Base-by-base conservation (phyloP, 2,888 invertebrate species). In the Celastrina argiolus region DNA sequence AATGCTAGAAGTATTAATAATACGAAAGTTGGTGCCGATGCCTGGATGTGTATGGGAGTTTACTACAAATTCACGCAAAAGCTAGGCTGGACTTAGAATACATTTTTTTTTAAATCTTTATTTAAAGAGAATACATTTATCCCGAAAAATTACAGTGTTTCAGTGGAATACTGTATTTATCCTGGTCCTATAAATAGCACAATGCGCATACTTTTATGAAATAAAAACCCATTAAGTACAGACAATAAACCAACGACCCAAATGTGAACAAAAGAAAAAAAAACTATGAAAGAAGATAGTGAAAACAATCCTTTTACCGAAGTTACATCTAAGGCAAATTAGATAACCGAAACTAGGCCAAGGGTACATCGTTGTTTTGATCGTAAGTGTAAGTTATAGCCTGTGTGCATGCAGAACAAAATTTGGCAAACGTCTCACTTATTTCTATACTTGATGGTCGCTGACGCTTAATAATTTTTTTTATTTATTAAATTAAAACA, bases 321-420 rank as follows among this genome's bases (percentile, higher is more conserved):
- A 18, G 36, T 39, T 58, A 36, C 61, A 22, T 39, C n/a, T n/a
- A n/a, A 39, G 39, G 61, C 61, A 61, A 61, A 61, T 39, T 61
- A 61, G 61, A 39, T 61, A 61, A 61, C 18, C 36, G 14, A 26
- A 61, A 36, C 22, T 5, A 18, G 39, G 14, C 61, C 61, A 61
- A 61, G 61, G 61, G 39, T 36, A 10, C 22, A n/a, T 34, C 18
- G 36, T 61, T 61, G 61, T 39, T 61, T 61, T 61, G 22, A 39
- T 61, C 61, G 61, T 61, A 22, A 34, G 14, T 18, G 61, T 61
- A 61, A 61, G 39, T 61, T 61, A 61, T 61, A 22, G 61, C 14
- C 39, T 61, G 7, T 36, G 61, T 22, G 61, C 61, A 61, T 61
- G 61, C 36, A 61, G 61, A 18, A 39, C 18, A 18, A 61, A 36